Evolutionary conservation across 2,113 vertebrate species (phyloP), one percentile per base, ranked within the genome.

Genomic region (Cromileptes altivelis): DNA sequence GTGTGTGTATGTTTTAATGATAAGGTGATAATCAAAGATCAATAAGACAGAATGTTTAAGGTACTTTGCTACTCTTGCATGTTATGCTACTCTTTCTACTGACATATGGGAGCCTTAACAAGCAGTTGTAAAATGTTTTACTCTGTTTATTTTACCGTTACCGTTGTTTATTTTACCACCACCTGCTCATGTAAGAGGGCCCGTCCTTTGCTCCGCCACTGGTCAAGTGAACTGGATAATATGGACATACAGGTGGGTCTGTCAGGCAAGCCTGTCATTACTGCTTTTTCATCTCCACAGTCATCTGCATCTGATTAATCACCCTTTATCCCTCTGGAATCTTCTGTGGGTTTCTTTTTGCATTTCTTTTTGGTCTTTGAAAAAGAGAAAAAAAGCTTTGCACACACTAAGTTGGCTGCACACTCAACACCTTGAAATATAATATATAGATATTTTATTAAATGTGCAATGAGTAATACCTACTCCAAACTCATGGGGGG

Each of bases 1-100:
- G 47, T 57, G 62, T 49, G 75, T 55, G 56, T 74, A 58, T 30
- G 10, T 40, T 80, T 62, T n/a, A 55, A 14, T 69, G 77, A 77
- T 73, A 76, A 45, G 63, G 55, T 37, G 52, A 69, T 71, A 71
- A 84, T 73, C 12, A 12, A 62, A 71, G 81, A 84, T 84, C 81
- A 69, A 81, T 69, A 19, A 27, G 15, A 69, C 40, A 58, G 70
- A 62, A 64, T 49, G 11, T 57, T 68, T 58, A 21, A 77, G 21
- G 65, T n/a, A n/a, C n/a, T n/a, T n/a, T n/a, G n/a, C n/a, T n/a
- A n/a, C n/a, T n/a, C n/a, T n/a, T n/a, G n/a, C n/a, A n/a, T n/a
- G n/a, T n/a, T n/a, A 69, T 73, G 74, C 81, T 52, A 25, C 56
- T 78, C 70, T 52, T 65, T 57, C 4, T 19, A 55, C 57, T 76